A percentile compares a stretch with the other conserved stretches of the same genome.
These are phyloP conservation scores for Chloroceryle inda DNA, from an alignment of 2,797 vertebrate genomes.

Conservation along the genomic window DNA sequence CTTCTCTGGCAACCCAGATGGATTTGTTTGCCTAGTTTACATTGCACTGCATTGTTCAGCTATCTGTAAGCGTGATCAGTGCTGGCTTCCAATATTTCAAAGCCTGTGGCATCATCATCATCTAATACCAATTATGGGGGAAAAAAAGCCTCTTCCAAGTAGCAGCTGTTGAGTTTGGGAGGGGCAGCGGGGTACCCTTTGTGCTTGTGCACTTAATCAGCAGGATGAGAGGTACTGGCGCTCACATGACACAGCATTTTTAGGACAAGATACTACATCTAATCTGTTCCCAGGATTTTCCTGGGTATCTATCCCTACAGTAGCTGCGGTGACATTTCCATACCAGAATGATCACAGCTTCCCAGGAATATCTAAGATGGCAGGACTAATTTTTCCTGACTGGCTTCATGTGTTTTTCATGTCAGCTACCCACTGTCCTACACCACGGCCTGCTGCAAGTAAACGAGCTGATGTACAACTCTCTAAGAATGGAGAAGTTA, in stretches of 20 bases:
- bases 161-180: constrained; percentile 74
- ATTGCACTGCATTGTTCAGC: constrained; percentile 73
- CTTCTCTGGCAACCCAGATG: constrained; percentile 75
- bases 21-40: constrained; percentile 77
- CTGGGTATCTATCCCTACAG: not conserved
- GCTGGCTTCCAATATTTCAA: constrained; percentile 74
- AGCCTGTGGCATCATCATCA: constrained; percentile 70
- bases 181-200: constrained; percentile 50
- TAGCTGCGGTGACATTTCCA: not conserved
- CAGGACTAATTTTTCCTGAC: not conserved
- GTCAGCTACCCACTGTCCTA: not conserved
- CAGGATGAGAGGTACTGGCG: not conserved
- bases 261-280: not conserved
- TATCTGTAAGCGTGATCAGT: constrained; percentile 76
- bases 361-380: not conserved
- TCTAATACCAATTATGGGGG: constrained; percentile 70
- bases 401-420: not conserved
- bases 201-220: constrained; percentile 56
- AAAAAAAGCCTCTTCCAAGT: constrained; percentile 66
- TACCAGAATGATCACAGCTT: not conserved
- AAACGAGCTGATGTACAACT: not conserved
- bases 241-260: constrained; percentile 63
- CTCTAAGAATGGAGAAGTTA: not conserved
- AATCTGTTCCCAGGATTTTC: not conserved
- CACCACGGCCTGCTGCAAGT: rapidly evolving